Conservation (phyloP, 1,140 invertebrate genomes). For the Sitophilus oryzae region DNA sequence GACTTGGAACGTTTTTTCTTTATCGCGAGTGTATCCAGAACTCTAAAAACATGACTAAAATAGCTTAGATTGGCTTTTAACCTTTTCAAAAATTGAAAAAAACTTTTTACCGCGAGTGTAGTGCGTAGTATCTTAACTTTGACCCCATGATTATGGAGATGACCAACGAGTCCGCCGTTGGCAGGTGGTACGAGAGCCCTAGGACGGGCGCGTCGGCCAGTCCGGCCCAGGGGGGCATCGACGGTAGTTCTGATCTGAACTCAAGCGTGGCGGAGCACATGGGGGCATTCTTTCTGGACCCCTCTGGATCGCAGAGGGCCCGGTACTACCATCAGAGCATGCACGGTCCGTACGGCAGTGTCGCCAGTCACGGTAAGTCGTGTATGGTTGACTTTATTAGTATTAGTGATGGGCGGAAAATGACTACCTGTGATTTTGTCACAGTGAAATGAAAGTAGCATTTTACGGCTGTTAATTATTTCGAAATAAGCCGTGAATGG, state of each 20-base stretch:
- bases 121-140: slow-evolving; percentile 30
- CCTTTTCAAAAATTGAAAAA: too few relatives aligned
- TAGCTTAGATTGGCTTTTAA: too few relatives aligned
- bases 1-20: too few relatives aligned
- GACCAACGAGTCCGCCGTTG: slow-evolving; percentile 42
- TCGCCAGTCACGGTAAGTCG: slow-evolving; percentile 43
- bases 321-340: slow-evolving; percentile 45
- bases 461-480: too few relatives aligned
- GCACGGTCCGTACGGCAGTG: slow-evolving; percentile 43
- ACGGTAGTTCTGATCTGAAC: slow-evolving; percentile 38
- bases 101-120: slow-evolving; percentile 32
- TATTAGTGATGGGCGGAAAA: too few relatives aligned
- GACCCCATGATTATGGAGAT: slow-evolving; percentile 46
- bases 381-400: neutral
- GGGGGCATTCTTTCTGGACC: slow-evolving; percentile 44
- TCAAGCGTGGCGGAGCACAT: slow-evolving; percentile 44
- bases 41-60: too few relatives aligned
- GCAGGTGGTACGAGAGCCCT: slow-evolving; percentile 43
- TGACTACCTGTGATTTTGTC: too few relatives aligned
- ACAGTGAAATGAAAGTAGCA: too few relatives aligned
- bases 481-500: too few relatives aligned
- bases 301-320: slow-evolving; percentile 39
- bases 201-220: slow-evolving; percentile 42
- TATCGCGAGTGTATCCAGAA: too few relatives aligned
- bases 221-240: slow-evolving; percentile 39